These are phyloP conservation scores for Venusia cambrica DNA, from an alignment of 2,888 invertebrate genomes.

Conservation along the genomic window DNA sequence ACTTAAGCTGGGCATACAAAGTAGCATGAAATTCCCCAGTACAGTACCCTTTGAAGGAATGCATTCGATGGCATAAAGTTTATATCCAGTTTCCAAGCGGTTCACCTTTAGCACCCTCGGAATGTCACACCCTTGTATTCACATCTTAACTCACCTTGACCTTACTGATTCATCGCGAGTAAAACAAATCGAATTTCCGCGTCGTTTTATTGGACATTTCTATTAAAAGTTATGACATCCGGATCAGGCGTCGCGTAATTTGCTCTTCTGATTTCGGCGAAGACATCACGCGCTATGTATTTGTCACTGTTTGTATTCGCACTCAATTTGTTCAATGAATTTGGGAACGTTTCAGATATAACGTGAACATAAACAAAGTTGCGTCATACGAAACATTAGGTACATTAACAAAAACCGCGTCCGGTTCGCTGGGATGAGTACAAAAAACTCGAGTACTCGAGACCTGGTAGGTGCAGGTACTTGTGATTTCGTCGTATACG, in stretches of 20 bases:
- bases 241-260: slow-evolving; percentile 13
- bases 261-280: slow-evolving; percentile 4
- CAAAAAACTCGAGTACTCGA: slow-evolving; percentile 46
- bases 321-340: slow-evolving; percentile 31
- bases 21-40: slow-evolving; percentile 18
- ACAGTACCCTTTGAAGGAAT: slow-evolving; percentile 16
- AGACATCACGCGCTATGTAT: neutral
- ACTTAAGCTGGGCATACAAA: slow-evolving; percentile 12
- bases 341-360: slow-evolving; percentile 45
- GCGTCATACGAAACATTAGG: slow-evolving; percentile 52
- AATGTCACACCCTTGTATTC: slow-evolving; percentile 36
- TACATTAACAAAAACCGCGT: slow-evolving; percentile 56
- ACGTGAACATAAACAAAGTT: slow-evolving; percentile 56
- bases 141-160: slow-evolving; percentile 37
- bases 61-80: slow-evolving; percentile 13
- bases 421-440: slow-evolving; percentile 60
- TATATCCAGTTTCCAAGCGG: slow-evolving; percentile 24
- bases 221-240: slow-evolving; percentile 20
- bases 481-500: slow-evolving; percentile 27
- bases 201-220: slow-evolving; percentile 16
- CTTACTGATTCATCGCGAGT: slow-evolving; percentile 30
- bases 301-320: slow-evolving; percentile 5
- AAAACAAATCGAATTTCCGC: slow-evolving; percentile 17
- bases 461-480: slow-evolving; percentile 11
- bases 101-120: slow-evolving; percentile 45